Evolutionary conservation across 2,113 vertebrate species (phyloP).

Genomic region (Elachura formosa): DNA sequence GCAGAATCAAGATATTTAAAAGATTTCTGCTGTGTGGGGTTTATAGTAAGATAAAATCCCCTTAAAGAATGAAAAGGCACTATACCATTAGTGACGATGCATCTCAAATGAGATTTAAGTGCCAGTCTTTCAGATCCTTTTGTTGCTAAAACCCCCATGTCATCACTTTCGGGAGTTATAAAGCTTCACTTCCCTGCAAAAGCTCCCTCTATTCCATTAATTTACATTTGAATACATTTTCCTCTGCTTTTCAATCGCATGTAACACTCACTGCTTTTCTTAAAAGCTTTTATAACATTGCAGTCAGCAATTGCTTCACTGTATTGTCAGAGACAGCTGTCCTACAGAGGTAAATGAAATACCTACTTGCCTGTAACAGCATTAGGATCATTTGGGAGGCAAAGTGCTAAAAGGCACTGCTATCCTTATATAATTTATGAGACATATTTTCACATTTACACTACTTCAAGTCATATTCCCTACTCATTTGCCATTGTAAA

Average conservation of each 20-base stretch:
- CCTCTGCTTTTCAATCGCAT: neutral
- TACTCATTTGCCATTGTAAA: neutral
- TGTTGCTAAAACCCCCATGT: neutral
- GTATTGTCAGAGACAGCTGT: neutral
- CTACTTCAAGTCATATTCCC: neutral
- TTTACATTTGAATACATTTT: constrained; percentile 2
- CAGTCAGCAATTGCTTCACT: neutral
- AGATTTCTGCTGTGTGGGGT: neutral
- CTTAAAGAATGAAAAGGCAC: neutral
- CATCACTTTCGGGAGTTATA: neutral
- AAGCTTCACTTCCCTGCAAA: neutral
- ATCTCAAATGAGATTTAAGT: constrained; percentile 7
- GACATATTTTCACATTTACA: neutral
- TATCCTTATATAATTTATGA: neutral
- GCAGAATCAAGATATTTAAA: neutral
- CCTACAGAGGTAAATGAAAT: neutral
- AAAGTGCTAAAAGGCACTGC: neutral
- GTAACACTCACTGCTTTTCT: neutral
- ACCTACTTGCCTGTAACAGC: neutral
- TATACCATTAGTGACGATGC: neutral
- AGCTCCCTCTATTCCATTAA: neutral
- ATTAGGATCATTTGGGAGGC: neutral
- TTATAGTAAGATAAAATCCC: neutral
- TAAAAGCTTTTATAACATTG: neutral
- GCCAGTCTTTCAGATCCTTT: neutral